Base-by-base conservation (phyloP, 2,797 vertebrate genomes). In the Ispidina lecontei region DNA sequence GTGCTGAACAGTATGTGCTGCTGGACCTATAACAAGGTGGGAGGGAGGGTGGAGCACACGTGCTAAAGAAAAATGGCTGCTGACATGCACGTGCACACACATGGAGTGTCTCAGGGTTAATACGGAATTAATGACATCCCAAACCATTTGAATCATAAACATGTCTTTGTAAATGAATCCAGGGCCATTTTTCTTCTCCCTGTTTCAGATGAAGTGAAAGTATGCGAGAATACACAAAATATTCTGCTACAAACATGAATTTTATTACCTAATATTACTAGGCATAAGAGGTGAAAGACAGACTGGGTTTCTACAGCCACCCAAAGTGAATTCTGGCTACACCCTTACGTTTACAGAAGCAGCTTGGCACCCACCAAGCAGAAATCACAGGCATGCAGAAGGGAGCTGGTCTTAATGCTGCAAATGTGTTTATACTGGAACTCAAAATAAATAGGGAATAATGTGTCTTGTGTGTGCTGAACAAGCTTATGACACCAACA, bases 371-470 rank as follows among this genome's bases (percentile, higher is more conserved):
- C 60, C 56, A 87, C 63, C 84, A 91, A 93, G 87, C 56, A 97
- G 90, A 97, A 96, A 94, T 79, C 83, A 64, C 59, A 95, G 87
- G 93, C 93, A 94, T 86, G 71, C 85, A 86, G 76, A 92, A 68
- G 58, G 80, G 73, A 95, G 76, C 81, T 65, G 63, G 91, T 91
- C 75, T 89, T 96, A 91, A 89, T 90, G 88, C 77, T 93, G 77
- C 75, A 96, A 96, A 95, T 94, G 89, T 80, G 89, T 96, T 96
- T 95, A 87, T 95, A 83, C 93, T 95, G 92, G 90, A 95, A 95
- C 92, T 84, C 77, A 96, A 96, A 97, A 96, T 85, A 95, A 96
- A 95, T 87, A 95, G 75, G 63, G 92, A 96, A 96, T 94, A 94
- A 94, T 76, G 86, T 84, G 91, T 85, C 90, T 91, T 94, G 89